Base-by-base conservation (phyloP, 2,888 invertebrate species). In the Trichogramma evanescens region DNA sequence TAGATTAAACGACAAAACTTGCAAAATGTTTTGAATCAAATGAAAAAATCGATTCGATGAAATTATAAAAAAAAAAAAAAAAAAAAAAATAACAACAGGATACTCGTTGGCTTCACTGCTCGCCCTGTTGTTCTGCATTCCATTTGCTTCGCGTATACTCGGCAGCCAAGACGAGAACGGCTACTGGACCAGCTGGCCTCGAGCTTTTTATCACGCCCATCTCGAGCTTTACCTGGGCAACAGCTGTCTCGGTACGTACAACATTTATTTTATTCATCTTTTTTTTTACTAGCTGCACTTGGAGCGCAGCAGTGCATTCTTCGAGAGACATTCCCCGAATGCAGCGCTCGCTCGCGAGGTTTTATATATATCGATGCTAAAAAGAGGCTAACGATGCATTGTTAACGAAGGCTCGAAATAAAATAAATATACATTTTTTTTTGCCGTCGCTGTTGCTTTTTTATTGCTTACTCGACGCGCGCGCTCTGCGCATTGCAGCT, bases 21-120 rank as follows among this genome's bases (percentile, higher is more conserved):
- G 26, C 26, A 26, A 26, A 26, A 26, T 26, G 26, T 26, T 26
- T 26, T 26, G 26, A 26, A 26, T 26, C 26, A 26, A 26, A 26
- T 26, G 26, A 26, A 26, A 26, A 26, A 26, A 26, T 26, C 26
- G 26, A 26, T 26, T 26, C 2, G 26, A 26, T 26, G 26, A 26
- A 26, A 26, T 26, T 26, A 26, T 26, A 26, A 26, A 26, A 26
- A 26, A 1, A 26, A 45, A n/a, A n/a, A 45, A 26, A 26, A 26
- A 26, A 1, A 1, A 1, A 26, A 26, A 26, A 26, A 26, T 26
- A 26, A 26, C 26, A 26, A 6, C 81, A 84, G 89, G 89, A 56
- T 86, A 91, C 72, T 89, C 90, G n/a, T 84, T 86, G 4, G 89
- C 89, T 9, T 89, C 91, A 45, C 81, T 90, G 56, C 79, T 89